Evolutionary conservation across 2,797 vertebrate species (phyloP).

Genomic region (Sebastes nivosus): DNA sequence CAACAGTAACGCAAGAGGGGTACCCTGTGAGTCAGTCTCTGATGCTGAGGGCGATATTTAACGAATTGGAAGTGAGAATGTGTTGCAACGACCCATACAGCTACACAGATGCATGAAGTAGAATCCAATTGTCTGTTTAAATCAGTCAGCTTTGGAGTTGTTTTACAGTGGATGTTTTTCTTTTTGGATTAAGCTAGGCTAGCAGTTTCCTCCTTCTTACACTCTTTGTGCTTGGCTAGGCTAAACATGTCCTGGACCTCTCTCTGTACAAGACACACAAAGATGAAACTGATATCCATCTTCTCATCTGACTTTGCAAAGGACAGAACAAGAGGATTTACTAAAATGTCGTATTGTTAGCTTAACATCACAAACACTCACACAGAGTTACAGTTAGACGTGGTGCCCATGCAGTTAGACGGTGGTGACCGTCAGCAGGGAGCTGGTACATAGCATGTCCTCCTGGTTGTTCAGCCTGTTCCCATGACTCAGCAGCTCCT

Average conservation of each 20-base stretch:
- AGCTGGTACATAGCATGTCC: conserved; percentile 75
- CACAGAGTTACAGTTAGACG: conserved; percentile 41
- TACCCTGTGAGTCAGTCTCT: too few species aligned
- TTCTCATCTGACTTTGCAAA: conserved; percentile 9
- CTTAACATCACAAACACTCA: conserved; percentile 29
- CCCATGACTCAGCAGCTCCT: conserved; percentile 84
- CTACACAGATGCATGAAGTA: neutral
- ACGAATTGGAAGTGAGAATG: too few species aligned
- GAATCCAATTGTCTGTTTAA: neutral
- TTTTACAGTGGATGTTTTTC: neutral
- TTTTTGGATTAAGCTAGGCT: neutral
- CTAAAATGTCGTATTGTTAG: conserved; percentile 23
- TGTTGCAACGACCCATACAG: neutral
- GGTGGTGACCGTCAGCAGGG: conserved; percentile 84
- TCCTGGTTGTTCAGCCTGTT: conserved; percentile 75
- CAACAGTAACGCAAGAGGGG: too few species aligned
- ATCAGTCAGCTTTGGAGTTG: neutral
- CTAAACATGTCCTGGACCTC: neutral
- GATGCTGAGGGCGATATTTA: too few species aligned
- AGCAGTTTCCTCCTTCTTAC: neutral
- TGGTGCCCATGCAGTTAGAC: conserved; percentile 70
- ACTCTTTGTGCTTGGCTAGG: neutral
- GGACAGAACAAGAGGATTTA: conserved; percentile 4
- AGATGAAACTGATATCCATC: conserved; percentile 20
- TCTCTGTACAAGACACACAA: neutral